Percentiles rank a stretch among this genome's conserved stretches.
Conservation (phyloP, 2,888 invertebrate genomes). For the Synergus japonicus region DNA sequence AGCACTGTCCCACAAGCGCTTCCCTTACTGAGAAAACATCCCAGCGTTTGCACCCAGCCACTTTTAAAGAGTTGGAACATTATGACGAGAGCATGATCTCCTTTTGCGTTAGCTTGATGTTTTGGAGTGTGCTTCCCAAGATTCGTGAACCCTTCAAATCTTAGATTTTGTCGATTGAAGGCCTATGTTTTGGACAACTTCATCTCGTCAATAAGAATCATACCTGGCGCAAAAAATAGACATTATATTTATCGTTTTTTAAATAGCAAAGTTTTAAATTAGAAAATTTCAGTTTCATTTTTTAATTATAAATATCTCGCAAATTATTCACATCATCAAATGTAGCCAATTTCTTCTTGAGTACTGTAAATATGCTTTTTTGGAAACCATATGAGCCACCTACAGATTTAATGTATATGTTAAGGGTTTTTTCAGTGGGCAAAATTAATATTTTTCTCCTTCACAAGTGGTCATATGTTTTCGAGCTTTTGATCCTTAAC, state of each 20-base stretch:
- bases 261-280: too few relatives aligned
- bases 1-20: constrained; percentile 55
- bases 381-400: constrained; percentile 55
- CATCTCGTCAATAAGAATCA: constrained; percentile 46
- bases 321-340: constrained; percentile 1
- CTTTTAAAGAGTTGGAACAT: constrained; percentile 60
- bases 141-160: constrained; percentile 52
- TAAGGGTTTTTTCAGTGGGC: too few relatives aligned
- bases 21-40: constrained; percentile 59
- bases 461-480: too few relatives aligned
- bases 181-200: constrained; percentile 2
- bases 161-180: constrained; percentile 26
- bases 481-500: too few relatives aligned
- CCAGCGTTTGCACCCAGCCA: constrained; percentile 59
- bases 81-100: constrained; percentile 62
- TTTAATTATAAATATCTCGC: neutral
- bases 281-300: too few relatives aligned
- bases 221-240: constrained; percentile 21
- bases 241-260: too few relatives aligned
- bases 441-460: too few relatives aligned
- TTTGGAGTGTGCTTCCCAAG: constrained; percentile 59
- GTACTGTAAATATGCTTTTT: constrained; percentile 48
- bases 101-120: constrained; percentile 49
- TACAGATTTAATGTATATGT: constrained; percentile 49
- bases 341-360: constrained; percentile 47